Evolutionary conservation across 2,888 invertebrate species (phyloP).

Genomic region (Cheilosia variabilis): DNA sequence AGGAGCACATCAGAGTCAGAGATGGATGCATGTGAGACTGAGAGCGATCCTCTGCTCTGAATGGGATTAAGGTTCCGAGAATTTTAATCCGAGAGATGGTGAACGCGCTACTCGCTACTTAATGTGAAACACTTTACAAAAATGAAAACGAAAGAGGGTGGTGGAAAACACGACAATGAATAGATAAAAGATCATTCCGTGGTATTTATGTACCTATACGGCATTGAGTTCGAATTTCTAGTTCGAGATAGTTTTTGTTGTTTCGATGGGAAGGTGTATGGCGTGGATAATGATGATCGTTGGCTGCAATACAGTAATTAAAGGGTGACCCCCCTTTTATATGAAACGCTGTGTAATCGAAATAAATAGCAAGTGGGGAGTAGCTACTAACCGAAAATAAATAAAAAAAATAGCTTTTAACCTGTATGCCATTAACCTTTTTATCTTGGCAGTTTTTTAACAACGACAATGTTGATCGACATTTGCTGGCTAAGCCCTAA

Average conservation of each 20-base stretch:
- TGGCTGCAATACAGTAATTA: no score
- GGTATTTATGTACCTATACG: no score
- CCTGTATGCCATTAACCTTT: no score
- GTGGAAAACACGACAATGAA: not conserved
- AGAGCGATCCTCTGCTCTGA: conserved; percentile 46
- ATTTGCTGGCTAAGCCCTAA: no score
- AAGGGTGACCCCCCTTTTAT: no score
- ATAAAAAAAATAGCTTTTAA: no score
- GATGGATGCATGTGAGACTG: not conserved
- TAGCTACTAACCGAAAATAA: no score
- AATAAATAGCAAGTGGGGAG: no score
- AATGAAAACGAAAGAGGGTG: not conserved
- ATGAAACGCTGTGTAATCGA: no score
- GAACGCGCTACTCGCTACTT: conserved; percentile 55
- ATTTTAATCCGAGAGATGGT: conserved; percentile 46
- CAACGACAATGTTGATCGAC: no score
- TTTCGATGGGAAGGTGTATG: not conserved
- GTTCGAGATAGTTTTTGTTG: not conserved
- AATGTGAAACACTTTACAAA: conserved; percentile 43
- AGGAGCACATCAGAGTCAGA: conserved; percentile 1
- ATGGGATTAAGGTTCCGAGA: conserved; percentile 57
- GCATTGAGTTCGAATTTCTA: conserved; percentile 7
- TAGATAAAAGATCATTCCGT: not conserved
- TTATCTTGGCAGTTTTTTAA: no score
- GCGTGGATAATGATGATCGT: not conserved